phyloP scores from a whole-genome alignment of 2,888 invertebrate species.

The Tetrapedia diversipes region DNA sequence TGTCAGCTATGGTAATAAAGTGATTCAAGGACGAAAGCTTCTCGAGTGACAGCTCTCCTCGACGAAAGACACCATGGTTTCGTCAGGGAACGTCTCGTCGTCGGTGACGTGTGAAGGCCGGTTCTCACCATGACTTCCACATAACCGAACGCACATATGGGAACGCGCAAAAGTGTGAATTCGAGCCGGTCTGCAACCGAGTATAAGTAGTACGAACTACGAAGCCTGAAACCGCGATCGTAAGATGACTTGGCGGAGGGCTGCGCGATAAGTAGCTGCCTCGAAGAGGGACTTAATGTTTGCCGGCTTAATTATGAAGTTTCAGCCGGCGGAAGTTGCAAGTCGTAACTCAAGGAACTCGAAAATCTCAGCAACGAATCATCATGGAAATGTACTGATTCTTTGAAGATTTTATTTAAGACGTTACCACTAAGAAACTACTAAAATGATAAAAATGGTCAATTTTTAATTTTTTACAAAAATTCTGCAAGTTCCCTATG shows the following conservation, averaged over 20 bases:
- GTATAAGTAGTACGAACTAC: conserved; percentile 55
- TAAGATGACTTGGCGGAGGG: conserved; percentile 16
- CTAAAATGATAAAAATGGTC: no score
- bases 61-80: conserved; percentile 37
- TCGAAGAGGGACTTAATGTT: conserved; percentile 40
- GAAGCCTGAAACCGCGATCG: conserved; percentile 25
- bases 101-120: conserved; percentile 59
- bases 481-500: no score
- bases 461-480: no score
- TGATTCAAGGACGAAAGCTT: conserved; percentile 21
- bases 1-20: conserved; percentile 7
- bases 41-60: not conserved
- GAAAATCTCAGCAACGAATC: no score
- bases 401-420: not conserved
- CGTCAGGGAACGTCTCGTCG: conserved; percentile 46
- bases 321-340: conserved; percentile 16
- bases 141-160: not conserved
- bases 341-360: not conserved
- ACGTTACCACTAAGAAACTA: no score
- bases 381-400: not conserved
- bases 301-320: conserved; percentile 57
- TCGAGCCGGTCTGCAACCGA: conserved; percentile 56
- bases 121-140: conserved; percentile 43
- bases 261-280: conserved; percentile 32
- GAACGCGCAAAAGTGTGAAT: conserved; percentile 38